Evolutionary conservation across 2,888 invertebrate genomes (phyloP), one percentile per base, ranked within the genome.

Genomic region (Dyspetes luteomarginatus): DNA sequence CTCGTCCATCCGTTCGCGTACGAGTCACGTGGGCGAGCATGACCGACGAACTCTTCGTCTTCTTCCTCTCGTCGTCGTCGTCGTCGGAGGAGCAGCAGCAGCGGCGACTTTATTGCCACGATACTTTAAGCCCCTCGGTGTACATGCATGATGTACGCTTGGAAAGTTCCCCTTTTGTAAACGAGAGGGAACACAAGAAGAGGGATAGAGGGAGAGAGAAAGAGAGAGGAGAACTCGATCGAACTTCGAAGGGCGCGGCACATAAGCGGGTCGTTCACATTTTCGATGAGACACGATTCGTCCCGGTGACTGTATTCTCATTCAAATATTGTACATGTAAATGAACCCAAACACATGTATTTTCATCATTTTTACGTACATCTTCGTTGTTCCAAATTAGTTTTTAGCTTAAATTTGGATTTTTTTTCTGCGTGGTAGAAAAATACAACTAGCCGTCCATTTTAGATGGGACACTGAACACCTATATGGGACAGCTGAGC

Each of bases 211-310:
- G n/a, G n/a, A n/a, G n/a, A n/a, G n/a, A n/a, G n/a, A n/a, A n/a
- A n/a, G n/a, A 22, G 17, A 43, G 4, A 48, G 22, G 41, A 26
- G 24, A 45, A 4, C 7, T 0, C 43, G 41, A 55, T 50, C 36
- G 50, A 48, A 71, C 60, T 19, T 56, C 52, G 60, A 52, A 78
- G 77, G 77, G 77, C 64, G 77, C 71, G 72, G 77, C 77, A 36
- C 52, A 4, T 17, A 56, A 65, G 5, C 56, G 43, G 50, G 48
- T 67, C 74, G 55, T 69, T 60, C 55, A 48, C 69, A 45, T 68
- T 73, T 73, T 19, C 73, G 65, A 74, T 62, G 62, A 62, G 64
- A 64, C 64, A 41, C 72, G 65, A 50, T 52, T 76, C 68, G 43
- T 68, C 50, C 67, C 52, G 41, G 15, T 75, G 36, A 68, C n/a